phyloP scores from a whole-genome alignment of 2,888 invertebrate genomes.

The Sthenelais limicola region DNA sequence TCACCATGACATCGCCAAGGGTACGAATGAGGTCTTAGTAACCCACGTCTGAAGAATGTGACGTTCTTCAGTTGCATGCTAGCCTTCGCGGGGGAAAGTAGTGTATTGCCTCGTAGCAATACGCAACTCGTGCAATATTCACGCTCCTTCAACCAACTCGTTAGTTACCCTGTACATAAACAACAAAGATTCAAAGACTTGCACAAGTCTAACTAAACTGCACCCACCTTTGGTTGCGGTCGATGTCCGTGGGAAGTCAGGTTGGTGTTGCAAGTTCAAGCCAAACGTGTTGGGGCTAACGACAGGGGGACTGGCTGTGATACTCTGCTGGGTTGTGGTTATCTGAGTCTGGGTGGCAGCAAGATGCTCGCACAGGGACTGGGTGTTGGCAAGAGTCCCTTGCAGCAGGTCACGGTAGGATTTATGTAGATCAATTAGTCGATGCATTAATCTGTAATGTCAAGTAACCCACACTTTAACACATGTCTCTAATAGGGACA shows the following conservation, averaged over 20 bases:
- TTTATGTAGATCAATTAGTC: slow-evolving; percentile 83
- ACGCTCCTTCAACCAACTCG: too few species aligned
- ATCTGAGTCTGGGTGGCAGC: not conserved
- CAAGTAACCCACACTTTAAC: not conserved
- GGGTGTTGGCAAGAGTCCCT: slow-evolving; percentile 81
- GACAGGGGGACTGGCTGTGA: too few species aligned
- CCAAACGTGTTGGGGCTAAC: slow-evolving; percentile 4
- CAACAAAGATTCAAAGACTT: too few species aligned
- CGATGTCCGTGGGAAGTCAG: not conserved
- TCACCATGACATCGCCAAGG: too few species aligned
- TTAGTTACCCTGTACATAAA: too few species aligned
- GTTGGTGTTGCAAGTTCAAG: not conserved
- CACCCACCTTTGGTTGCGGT: not conserved
- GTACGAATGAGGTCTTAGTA: too few species aligned
- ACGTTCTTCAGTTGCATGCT: too few species aligned
- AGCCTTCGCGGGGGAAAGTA: too few species aligned
- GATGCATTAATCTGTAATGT: slow-evolving; percentile 79
- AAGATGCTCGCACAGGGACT: slow-evolving; percentile 74
- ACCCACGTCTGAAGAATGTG: too few species aligned
- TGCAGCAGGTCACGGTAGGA: slow-evolving; percentile 82
- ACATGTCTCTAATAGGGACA: not conserved
- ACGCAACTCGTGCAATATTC: too few species aligned
- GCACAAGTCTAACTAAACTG: too few species aligned
- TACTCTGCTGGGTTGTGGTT: not conserved
- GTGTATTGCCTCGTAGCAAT: too few species aligned